Conservation (phyloP, 2,113 vertebrate genomes). For the Monopterus albus region DNA sequence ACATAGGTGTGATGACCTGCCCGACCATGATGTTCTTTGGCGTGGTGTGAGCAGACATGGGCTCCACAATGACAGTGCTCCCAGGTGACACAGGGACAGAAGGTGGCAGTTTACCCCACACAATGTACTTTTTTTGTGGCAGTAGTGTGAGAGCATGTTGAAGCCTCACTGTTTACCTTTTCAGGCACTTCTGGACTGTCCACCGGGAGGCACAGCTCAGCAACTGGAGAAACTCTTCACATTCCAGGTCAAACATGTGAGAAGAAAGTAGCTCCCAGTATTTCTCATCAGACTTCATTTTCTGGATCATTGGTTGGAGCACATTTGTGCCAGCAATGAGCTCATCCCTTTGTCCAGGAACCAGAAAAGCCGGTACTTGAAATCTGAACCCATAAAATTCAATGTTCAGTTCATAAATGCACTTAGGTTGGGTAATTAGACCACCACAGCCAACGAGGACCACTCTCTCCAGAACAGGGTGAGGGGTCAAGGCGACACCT, state of each 20-base stretch:
- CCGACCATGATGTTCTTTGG: slow-evolving; percentile 1
- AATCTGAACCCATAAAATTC: not conserved
- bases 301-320: not conserved
- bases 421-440: not conserved
- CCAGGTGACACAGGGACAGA: slow-evolving; percentile 6
- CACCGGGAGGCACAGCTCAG: not conserved
- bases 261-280: not conserved
- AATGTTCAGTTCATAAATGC: not conserved
- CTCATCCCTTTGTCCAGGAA: not conserved
- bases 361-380: not conserved
- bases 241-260: not conserved
- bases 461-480: not conserved
- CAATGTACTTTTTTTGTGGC: not conserved
- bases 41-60: not conserved
- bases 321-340: not conserved
- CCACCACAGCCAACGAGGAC: not conserved
- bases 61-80: slow-evolving; percentile 7
- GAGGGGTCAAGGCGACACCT: not conserved
- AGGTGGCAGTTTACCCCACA: slow-evolving; percentile 3
- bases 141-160: not conserved
- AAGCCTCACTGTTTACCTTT: not conserved
- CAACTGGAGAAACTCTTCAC: not conserved
- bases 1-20: not conserved
- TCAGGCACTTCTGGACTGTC: not conserved
- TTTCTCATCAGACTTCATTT: not conserved